Conservation (phyloP, 2,113 vertebrate species). For the Bufo gargarizans region DNA sequence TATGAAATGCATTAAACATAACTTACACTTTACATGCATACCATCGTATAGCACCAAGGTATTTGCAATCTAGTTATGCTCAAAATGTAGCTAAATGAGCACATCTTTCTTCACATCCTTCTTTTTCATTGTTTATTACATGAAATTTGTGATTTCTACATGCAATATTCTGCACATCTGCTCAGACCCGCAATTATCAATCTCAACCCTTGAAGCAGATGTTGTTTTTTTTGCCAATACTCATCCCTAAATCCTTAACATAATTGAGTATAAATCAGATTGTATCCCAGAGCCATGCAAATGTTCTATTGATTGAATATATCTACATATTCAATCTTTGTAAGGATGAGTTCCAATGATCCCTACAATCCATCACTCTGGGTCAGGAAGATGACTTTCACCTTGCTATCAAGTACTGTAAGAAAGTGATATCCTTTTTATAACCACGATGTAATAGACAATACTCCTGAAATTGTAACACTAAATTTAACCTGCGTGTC, state of each 20-base stretch:
- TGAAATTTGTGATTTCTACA: not conserved
- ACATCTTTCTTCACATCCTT: not conserved
- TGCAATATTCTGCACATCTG: not conserved
- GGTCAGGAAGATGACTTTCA: not conserved
- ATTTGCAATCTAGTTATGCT: not conserved
- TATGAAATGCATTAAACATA: not conserved
- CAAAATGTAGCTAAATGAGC: not conserved
- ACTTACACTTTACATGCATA: not conserved
- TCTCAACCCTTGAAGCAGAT: conserved; percentile 17
- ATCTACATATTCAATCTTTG: not conserved
- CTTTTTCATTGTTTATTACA: not conserved
- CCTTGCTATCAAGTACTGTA: not conserved
- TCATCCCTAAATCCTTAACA: not conserved
- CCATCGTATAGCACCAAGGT: not conserved
- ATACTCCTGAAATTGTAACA: not conserved
- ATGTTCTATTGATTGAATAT: conserved; percentile 1
- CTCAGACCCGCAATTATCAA: not conserved
- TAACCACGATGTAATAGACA: not conserved
- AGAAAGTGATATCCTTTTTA: conserved; percentile 8
- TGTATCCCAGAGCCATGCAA: conserved; percentile 20
- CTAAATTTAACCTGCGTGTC: conserved; percentile 6
- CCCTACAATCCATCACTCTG: not conserved
- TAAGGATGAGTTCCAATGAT: not conserved
- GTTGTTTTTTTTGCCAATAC: conserved; percentile 1
- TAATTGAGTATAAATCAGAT: conserved; percentile 26